Percentiles rank a stretch among this genome's conserved stretches.
phyloP scores from a whole-genome alignment of 2,113 vertebrate species.

The Mormyrus lacerda region DNA sequence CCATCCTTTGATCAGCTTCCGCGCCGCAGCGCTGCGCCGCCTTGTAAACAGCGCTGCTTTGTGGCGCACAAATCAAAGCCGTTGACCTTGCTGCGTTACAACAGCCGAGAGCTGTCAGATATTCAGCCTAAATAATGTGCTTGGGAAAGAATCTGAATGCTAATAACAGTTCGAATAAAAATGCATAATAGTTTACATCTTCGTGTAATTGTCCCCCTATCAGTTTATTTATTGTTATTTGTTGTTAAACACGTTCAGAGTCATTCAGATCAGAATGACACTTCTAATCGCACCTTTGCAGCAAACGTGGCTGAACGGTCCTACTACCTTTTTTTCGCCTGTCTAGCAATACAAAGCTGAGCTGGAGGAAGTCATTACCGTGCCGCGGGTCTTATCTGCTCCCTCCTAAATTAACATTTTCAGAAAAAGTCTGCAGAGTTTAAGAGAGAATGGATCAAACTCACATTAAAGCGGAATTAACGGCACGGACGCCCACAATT shows the following conservation, averaged over 20 bases:
- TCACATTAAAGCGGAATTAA: slow-evolving; percentile 14
- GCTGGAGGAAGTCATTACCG: slow-evolving; percentile 8
- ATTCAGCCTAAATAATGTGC: background rate
- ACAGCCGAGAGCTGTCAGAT: background rate
- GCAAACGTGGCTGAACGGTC: background rate
- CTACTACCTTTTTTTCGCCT: background rate
- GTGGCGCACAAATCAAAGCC: background rate
- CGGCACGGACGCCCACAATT: background rate
- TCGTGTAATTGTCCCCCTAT: background rate
- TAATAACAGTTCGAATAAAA: background rate
- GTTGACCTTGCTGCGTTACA: background rate
- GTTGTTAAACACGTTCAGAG: background rate
- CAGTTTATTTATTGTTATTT: background rate
- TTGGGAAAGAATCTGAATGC: background rate
- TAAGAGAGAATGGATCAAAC: slow-evolving; percentile 9
- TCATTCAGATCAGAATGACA: background rate
- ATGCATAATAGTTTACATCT: background rate
- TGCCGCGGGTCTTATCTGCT: background rate
- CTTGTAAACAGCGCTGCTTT: background rate
- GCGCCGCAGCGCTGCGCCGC: background rate
- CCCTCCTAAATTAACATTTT: slow-evolving; percentile 14
- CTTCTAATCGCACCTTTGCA: background rate
- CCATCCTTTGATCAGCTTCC: background rate
- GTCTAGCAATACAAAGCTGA: slow-evolving; percentile 7
- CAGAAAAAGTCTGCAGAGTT: background rate